phyloP scores from a whole-genome alignment of 2,113 vertebrate species.

The Barbus barbus region DNA sequence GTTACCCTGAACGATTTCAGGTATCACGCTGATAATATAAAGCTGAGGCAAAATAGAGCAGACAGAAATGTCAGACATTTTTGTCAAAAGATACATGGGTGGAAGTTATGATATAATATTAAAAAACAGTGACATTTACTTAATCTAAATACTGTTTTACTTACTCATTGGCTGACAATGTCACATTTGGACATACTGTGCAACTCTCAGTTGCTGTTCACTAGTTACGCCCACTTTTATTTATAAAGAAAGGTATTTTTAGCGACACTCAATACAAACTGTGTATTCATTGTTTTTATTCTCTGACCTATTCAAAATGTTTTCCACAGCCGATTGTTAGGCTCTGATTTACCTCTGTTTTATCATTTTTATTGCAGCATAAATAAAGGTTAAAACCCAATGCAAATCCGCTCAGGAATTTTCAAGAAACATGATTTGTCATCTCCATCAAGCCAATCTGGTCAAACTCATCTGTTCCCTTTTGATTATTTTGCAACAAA shows the following conservation, averaged over 20 bases:
- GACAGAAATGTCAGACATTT: background rate
- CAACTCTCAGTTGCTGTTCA: background rate
- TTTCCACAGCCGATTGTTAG: background rate
- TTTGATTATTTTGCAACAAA: conserved; percentile 33
- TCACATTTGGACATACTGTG: background rate
- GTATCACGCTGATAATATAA: background rate
- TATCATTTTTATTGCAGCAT: background rate
- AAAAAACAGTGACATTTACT: background rate
- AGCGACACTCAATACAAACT: too few species aligned
- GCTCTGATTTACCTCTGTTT: background rate
- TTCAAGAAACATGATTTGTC: conserved; percentile 10
- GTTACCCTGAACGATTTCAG: background rate
- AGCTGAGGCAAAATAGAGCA: background rate
- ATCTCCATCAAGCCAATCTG: conserved; percentile 32
- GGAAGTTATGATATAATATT: background rate
- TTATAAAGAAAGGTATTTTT: background rate
- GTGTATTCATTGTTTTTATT: too few species aligned
- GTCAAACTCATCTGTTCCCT: conserved; percentile 29
- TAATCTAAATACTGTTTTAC: background rate
- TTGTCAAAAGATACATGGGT: background rate
- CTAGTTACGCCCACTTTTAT: background rate
- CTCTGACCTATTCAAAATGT: too few species aligned
- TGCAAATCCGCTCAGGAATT: conserved; percentile 27
- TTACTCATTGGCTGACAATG: background rate
- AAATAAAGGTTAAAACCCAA: conserved; percentile 6